Conservation (phyloP, 2,888 invertebrate species). For the Eupithecia centaureata region DNA sequence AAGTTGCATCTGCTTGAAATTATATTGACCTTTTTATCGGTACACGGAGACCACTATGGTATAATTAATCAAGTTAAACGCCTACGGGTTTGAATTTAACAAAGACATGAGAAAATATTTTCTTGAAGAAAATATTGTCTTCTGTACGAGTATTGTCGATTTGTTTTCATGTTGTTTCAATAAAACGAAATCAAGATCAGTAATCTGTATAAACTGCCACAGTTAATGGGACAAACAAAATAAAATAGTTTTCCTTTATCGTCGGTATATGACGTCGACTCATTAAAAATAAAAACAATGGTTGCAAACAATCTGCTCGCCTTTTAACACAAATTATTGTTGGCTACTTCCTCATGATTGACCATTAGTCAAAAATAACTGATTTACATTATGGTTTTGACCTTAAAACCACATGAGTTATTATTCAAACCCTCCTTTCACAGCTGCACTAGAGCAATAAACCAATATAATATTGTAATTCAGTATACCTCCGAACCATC, state of each 20-base stretch:
- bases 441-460: background rate
- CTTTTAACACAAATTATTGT: background rate
- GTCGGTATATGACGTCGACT: background rate
- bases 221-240: background rate
- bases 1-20: background rate
- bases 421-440: background rate
- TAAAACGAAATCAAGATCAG: background rate
- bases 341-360: background rate
- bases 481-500: background rate
- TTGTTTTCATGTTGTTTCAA: background rate
- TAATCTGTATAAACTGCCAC: background rate
- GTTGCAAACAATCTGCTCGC: background rate
- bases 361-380: background rate
- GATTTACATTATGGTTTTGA: background rate
- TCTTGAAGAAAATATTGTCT: background rate
- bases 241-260: background rate
- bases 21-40: background rate
- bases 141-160: background rate
- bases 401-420: background rate
- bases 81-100: background rate
- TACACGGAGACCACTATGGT: background rate
- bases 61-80: background rate
- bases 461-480: background rate
- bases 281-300: background rate
- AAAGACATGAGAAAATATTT: background rate